Evolutionary conservation across 2,797 vertebrate species (phyloP), one percentile per base, ranked within the genome.

Genomic region (Sarcoramphus papa): DNA sequence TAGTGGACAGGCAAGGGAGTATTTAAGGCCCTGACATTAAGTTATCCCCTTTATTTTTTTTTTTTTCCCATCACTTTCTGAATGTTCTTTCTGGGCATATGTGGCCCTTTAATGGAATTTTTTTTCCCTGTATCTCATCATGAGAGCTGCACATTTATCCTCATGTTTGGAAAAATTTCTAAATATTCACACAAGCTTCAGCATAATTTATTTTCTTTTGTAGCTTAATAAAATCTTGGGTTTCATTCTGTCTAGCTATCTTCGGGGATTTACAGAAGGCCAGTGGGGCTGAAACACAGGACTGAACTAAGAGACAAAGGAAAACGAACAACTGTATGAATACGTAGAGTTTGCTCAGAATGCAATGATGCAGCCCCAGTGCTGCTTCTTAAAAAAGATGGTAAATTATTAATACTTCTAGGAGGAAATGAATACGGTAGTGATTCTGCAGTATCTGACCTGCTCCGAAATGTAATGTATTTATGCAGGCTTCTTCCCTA

Each of bases 361-460:
- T 37, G 90, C 69, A 48, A 2, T 45, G 85, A 50, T 90, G 92
- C 91, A 95, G 92, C 81, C 80, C 72, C 62, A 85, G 45, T 45
- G 62, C 78, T 59, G 23, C 57, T 90, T 90, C 82, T 30, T 16
- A 50, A 75, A 88, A 82, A 62, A 72, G 31, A 50, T 74, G 31
- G 95, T 95, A 93, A 97, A 97, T 97, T 94, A 97, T 96, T 97
- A 95, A 96, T 97, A 63, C 69, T 76, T 88, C 59, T 75, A 85
- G 79, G 45, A 96, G 95, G 91, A 97, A 93, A 93, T 78, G 57
- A 93, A 65, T 40, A 22, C 8, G 16, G 51, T 62, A 79, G 92
- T 94, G 65, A 47, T 86, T 96, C 92, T 95, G 64, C 86, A 79
- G 43, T 24, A 35, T 95, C 81, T 90, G 88, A 31, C 78, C 85